Evolutionary conservation across 2,797 vertebrate species (phyloP), one percentile per base, ranked within the genome.

Genomic region (Gymnoscopelus braueri): DNA sequence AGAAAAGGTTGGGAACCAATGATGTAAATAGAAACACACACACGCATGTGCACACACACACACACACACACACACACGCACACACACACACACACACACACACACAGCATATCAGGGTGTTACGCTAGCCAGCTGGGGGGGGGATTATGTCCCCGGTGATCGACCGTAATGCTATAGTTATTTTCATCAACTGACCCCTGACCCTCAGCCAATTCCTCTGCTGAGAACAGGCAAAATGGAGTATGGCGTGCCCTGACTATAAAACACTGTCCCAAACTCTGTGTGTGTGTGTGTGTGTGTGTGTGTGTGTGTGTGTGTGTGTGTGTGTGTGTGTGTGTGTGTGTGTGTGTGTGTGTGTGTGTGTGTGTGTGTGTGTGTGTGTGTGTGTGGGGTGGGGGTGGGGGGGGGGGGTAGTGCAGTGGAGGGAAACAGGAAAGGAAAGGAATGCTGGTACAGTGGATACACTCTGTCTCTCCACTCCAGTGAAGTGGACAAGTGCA

Each of bases 131-230:
- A 44, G 29, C 55, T 6, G 48, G 59, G n/a, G 4, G 4, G 2
- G 29, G 72, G 75, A 60, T 83, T 35, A 32, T 6, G 3, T 80
- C 85, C 78, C 78, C 35, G 0, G 59, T 73, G 78, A 65, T 51
- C n/a, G 9, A 50, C 53, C 79, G 75, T 75, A 69, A 86, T 80
- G 65, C 60, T 5, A 76, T 68, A 76, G 76, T 73, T 74, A 69
- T 87, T 86, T 84, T 81, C 26, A 72, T n/a, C 1, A 9, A 70
- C 24, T 39, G 23, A 76, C 74, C 78, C 80, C 57, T 79, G 64
- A 77, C 61, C 82, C 57, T 9, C 54, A 12, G 62, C 26, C 65
- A 15, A 32, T 77, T 78, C 44, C 67, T 66, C 68, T 54, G 55
- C 72, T 84, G 82, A 80, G 80, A 88, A 79, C 57, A 32, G 63